These are phyloP conservation scores for Vesta saturnalis DNA, from an alignment of 2,888 invertebrate species.

Conservation along the genomic window DNA sequence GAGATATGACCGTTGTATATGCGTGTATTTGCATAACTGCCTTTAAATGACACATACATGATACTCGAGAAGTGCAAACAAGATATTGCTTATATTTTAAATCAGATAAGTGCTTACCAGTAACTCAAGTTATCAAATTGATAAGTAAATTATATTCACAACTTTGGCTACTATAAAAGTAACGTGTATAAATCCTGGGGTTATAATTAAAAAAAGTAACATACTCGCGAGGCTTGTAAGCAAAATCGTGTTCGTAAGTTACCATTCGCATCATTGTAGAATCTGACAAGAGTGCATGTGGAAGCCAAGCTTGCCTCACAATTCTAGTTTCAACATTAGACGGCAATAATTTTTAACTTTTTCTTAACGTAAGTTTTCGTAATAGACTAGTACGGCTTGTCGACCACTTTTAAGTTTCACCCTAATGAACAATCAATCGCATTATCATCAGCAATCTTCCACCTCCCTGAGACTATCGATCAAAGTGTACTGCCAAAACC, in stretches of 20 bases:
- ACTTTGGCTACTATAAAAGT: conserved; percentile 11
- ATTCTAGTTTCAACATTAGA: conserved; percentile 26
- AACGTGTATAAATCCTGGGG: neutral
- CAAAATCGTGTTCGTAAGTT: conserved; percentile 42
- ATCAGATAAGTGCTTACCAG: conserved; percentile 42
- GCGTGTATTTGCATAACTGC: conserved; percentile 47
- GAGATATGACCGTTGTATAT: conserved; percentile 27
- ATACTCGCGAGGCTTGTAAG: conserved; percentile 41
- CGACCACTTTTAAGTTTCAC: conserved; percentile 2
- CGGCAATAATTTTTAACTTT: neutral
- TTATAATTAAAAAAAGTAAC: conserved; percentile 44
- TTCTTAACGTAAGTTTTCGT: no score
- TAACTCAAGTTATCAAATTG: conserved; percentile 21
- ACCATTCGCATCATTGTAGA: conserved; percentile 42
- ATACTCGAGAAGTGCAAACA: conserved; percentile 43
- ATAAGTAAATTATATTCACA: conserved; percentile 23
- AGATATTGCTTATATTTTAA: conserved; percentile 47
- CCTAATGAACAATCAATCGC: conserved; percentile 36
- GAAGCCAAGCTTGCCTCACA: conserved; percentile 29
- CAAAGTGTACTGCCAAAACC: conserved; percentile 32
- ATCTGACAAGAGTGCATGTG: conserved; percentile 34
- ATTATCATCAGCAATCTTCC: conserved; percentile 30
- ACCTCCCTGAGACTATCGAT: conserved; percentile 43
- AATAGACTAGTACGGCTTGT: neutral
- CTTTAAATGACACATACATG: conserved; percentile 47